A percentile compares a stretch with the other conserved stretches of the same genome.
Conservation (phyloP, 2,888 invertebrate genomes). For the Homarus gammarus region DNA sequence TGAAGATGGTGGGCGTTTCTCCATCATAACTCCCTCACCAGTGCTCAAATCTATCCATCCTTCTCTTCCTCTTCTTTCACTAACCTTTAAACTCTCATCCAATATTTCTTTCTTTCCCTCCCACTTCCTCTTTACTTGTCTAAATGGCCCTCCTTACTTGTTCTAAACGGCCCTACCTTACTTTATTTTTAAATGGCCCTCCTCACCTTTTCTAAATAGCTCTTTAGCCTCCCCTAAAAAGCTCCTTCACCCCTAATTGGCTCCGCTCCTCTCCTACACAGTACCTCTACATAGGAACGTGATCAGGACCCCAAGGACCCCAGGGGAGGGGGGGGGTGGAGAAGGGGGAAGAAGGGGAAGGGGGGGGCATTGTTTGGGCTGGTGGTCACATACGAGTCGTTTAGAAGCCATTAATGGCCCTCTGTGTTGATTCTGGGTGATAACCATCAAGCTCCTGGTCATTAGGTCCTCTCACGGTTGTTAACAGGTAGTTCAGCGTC, state of each 20-base stretch:
- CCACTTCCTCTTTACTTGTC: no score
- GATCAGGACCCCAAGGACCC: no score
- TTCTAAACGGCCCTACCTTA: not conserved
- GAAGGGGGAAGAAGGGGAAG: not conserved
- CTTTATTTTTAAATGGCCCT: no score
- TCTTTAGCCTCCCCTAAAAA: no score
- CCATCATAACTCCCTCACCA: not conserved
- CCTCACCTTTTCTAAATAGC: no score
- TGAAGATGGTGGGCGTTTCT: not conserved
- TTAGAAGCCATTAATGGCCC: slow-evolving; percentile 40
- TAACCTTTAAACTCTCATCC: not conserved
- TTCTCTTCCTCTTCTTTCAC: not conserved
- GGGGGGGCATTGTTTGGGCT: slow-evolving; percentile 32
- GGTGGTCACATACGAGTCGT: not conserved
- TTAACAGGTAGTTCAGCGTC: no score
- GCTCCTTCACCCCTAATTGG: no score
- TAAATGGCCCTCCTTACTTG: no score
- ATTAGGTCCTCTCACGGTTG: not conserved
- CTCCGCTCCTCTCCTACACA: no score
- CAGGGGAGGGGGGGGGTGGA: no score
- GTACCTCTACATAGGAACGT: no score
- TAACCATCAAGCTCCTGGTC: slow-evolving; percentile 33
- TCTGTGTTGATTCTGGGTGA: slow-evolving; percentile 24
- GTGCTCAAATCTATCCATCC: no score
- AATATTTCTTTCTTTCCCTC: not conserved